Conservation (phyloP, 53 echinoderm and acorn worm genomes). For the Temnopleurus reevesii region DNA sequence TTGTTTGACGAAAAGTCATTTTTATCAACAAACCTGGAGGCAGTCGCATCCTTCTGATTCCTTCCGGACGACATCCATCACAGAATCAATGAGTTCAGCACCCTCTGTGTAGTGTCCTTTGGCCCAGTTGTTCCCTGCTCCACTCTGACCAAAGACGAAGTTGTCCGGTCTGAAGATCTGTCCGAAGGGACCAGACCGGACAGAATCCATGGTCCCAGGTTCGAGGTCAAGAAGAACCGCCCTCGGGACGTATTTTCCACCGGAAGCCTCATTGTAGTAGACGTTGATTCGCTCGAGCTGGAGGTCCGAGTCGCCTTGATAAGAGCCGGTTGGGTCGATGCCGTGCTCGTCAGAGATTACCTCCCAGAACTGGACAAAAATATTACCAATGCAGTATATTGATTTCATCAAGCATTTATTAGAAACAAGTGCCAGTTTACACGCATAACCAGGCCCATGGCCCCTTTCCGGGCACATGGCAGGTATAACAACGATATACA, state of each 20-base stretch:
- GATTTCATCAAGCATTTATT: no score
- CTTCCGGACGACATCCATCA: slow-evolving; percentile 93
- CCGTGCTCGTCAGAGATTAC: slow-evolving; percentile 92
- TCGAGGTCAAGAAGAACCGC: slow-evolving; percentile 92
- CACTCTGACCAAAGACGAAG: slow-evolving; percentile 97
- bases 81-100: slow-evolving; percentile 90
- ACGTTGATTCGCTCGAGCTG: slow-evolving; percentile 97
- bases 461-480: no score
- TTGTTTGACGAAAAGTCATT: neutral
- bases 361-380: slow-evolving; percentile 75
- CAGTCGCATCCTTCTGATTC: slow-evolving; percentile 93
- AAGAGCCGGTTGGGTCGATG: slow-evolving; percentile 84
- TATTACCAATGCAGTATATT: no score
- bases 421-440: no score
- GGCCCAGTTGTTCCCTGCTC: slow-evolving; percentile 99
- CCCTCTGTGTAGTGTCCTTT: slow-evolving; percentile 99
- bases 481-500: no score
- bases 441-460: no score
- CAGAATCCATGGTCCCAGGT: slow-evolving; percentile 97
- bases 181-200: slow-evolving; percentile 86
- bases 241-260: slow-evolving; percentile 87
- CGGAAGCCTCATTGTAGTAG: slow-evolving; percentile 94
- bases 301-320: slow-evolving; percentile 88
- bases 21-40: slow-evolving; percentile 60
- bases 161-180: slow-evolving; percentile 95